Conservation (phyloP, 1,140 invertebrate genomes). For the Coenobita brevimanus region DNA sequence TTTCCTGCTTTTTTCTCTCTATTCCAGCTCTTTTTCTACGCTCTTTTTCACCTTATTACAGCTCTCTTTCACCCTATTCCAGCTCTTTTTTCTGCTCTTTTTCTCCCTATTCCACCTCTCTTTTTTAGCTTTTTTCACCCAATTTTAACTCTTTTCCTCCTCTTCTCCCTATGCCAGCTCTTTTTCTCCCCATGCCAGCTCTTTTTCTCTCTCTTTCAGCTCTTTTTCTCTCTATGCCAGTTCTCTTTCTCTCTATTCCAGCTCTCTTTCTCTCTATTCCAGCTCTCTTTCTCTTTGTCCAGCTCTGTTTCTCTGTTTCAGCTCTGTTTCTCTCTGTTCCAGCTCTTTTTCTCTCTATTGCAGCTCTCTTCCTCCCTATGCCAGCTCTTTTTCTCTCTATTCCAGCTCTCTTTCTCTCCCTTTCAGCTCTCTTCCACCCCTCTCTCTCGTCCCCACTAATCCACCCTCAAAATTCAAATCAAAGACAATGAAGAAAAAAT, state of each 20-base stretch:
- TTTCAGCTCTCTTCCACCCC: not conserved
- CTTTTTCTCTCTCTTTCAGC: not conserved
- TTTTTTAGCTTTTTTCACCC: not conserved
- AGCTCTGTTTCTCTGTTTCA: not conserved
- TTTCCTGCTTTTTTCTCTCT: too few relatives aligned
- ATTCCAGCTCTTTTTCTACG: too few relatives aligned
- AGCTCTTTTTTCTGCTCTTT: not conserved
- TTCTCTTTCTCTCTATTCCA: not conserved
- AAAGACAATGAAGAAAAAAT: too few relatives aligned
- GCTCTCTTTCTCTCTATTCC: not conserved
- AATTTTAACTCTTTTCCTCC: not conserved
- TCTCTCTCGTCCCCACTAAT: too few relatives aligned
- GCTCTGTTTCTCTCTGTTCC: too few relatives aligned
- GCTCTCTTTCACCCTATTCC: not conserved
- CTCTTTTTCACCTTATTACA: not conserved
- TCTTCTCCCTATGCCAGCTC: not conserved
- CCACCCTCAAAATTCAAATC: too few relatives aligned
- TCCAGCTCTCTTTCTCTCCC: slow-evolving; percentile 17
- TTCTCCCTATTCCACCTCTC: too few relatives aligned
- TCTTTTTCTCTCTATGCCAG: too few relatives aligned
- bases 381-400: slow-evolving; percentile 3
- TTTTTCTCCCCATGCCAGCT: not conserved
- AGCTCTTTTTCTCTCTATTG: not conserved
- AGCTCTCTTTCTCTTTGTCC: not conserved
- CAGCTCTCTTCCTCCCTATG: too few relatives aligned